A percentile compares a stretch with the other conserved stretches of the same genome.
Evolutionary conservation across 2,888 invertebrate species (phyloP).

Genomic region (Tenthredo notha): DNA sequence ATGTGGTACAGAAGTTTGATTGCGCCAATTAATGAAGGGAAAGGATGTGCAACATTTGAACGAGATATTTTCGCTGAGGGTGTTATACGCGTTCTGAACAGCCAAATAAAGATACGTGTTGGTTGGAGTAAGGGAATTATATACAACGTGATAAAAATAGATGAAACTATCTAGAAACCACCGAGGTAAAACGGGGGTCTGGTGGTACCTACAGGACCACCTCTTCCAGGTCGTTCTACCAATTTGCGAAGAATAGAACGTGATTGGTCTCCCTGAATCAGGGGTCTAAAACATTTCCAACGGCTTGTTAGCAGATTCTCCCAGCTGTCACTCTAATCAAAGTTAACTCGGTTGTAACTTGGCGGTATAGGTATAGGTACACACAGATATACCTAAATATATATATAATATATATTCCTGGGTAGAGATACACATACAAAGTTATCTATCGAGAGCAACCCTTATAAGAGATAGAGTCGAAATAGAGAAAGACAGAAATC

Average conservation of each 20-base stretch:
- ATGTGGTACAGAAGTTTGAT: background rate
- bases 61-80: background rate
- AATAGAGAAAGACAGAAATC: constrained; percentile 9
- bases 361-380: background rate
- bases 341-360: constrained; percentile 42
- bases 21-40: constrained; percentile 19
- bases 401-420: background rate
- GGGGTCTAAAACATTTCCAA: constrained; percentile 26
- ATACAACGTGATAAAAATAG: constrained; percentile 29
- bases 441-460: background rate
- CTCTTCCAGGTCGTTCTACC: constrained; percentile 14
- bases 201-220: background rate
- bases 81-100: constrained; percentile 13
- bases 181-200: constrained; percentile 2
- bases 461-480: background rate
- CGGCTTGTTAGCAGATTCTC: constrained; percentile 44
- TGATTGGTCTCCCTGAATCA: constrained; percentile 37
- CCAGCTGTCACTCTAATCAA: constrained; percentile 47
- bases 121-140: background rate
- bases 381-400: background rate
- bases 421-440: background rate
- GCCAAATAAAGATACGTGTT: background rate
- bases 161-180: background rate
- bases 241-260: constrained; percentile 47
- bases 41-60: background rate